These are phyloP conservation scores for Mesoclemmys tuberculata DNA, from an alignment of 2,113 vertebrate genomes.

Conservation along the genomic window DNA sequence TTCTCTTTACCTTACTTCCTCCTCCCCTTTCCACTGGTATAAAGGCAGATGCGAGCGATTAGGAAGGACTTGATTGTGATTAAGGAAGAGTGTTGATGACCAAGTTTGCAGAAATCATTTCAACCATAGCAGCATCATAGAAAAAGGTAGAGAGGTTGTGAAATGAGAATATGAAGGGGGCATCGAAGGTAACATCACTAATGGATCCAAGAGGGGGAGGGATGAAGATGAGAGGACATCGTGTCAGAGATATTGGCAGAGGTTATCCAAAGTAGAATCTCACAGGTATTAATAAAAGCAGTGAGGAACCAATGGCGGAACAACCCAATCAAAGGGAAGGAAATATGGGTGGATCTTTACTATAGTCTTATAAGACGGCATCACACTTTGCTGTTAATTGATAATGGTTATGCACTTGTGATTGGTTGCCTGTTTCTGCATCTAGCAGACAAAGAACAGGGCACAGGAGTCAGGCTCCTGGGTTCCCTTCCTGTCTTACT, in stretches of 20 bases:
- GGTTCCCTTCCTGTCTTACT: constrained; percentile 40
- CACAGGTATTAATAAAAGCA: not conserved
- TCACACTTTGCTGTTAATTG: not conserved
- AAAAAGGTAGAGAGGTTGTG: not conserved
- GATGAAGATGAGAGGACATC: not conserved
- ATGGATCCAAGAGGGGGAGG: not conserved
- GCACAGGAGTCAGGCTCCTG: constrained; percentile 49
- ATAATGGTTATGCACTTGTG: constrained; percentile 12
- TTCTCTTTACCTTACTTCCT: not conserved
- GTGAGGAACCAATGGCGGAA: constrained; percentile 3
- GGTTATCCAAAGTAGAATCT: not conserved
- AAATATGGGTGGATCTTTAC: constrained; percentile 56
- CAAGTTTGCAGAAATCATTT: not conserved
- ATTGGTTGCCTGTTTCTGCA: constrained; percentile 49
- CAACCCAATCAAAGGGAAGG: not conserved
- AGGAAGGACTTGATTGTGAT: not conserved
- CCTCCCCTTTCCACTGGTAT: not conserved
- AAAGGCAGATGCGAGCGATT: not conserved
- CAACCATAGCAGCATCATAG: not conserved
- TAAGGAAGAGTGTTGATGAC: not conserved
- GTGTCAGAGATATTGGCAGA: not conserved
- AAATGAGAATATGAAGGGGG: not conserved
- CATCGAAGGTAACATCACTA: not conserved
- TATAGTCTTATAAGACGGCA: not conserved
- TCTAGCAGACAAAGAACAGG: not conserved